These are phyloP conservation scores for Anabas testudineus DNA, from an alignment of 2,797 vertebrate genomes.

Conservation along the genomic window DNA sequence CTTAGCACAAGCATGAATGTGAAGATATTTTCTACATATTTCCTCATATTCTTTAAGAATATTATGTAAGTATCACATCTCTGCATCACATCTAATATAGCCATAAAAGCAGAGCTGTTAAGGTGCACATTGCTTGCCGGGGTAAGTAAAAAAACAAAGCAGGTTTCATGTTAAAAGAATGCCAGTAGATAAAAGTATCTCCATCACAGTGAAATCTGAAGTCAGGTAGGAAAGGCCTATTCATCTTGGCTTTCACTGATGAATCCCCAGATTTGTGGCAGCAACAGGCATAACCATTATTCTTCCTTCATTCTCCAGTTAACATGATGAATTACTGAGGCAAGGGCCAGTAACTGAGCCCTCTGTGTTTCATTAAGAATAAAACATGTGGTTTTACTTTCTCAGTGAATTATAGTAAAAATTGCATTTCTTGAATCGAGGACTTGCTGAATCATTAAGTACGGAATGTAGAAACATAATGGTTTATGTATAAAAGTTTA, in stretches of 20 bases:
- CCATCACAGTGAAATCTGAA: constrained; percentile 61
- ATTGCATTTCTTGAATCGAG: constrained; percentile 27
- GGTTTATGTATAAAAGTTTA: background rate
- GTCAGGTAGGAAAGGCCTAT: constrained; percentile 62
- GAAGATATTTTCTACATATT: constrained; percentile 5
- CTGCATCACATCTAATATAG: constrained; percentile 16
- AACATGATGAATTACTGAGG: constrained; percentile 71
- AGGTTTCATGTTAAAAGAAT: constrained; percentile 35
- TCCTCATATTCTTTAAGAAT: constrained; percentile 15
- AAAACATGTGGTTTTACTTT: constrained; percentile 53
- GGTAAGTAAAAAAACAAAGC: constrained; percentile 50
- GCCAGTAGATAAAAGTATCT: constrained; percentile 44
- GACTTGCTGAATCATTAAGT: constrained; percentile 14
- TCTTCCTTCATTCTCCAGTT: constrained; percentile 74
- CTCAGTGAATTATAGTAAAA: constrained; percentile 36
- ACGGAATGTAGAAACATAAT: background rate
- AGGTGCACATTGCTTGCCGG: constrained; percentile 14
- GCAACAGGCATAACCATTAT: constrained; percentile 74
- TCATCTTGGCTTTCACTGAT: constrained; percentile 70
- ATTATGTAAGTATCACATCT: constrained; percentile 10
- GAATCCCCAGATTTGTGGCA: constrained; percentile 68
- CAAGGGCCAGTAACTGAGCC: constrained; percentile 61
- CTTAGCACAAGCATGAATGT: background rate
- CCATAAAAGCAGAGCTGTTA: background rate
- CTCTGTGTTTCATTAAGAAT: constrained; percentile 66